Evolutionary conservation across 2,113 vertebrate species (phyloP), one percentile per base, ranked within the genome.

Genomic region (Paratilapia polleni): DNA sequence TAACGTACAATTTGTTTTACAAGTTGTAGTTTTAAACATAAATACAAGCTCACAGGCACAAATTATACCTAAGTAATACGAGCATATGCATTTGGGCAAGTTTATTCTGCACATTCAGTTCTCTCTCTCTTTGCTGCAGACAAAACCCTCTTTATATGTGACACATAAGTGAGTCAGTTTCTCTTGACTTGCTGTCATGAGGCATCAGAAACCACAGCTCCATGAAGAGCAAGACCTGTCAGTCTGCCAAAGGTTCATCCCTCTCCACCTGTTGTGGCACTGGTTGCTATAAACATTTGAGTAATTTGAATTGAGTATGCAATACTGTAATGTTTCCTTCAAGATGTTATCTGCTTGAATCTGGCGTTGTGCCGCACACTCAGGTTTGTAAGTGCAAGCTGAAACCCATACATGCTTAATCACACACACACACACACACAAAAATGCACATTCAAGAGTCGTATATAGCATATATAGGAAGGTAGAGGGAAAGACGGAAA

Each of bases 251-350:
- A 78, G 91, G 88, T 85, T 92, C 94, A 88, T 93, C 95, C 94
- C 94, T 92, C 94, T 66, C 47, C 81, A 94, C 93, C 95, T 99
- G 97, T 99, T 99, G 95, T 97, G 97, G 95, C 91, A 87, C 93
- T 94, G 86, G 98, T 99, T 99, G 98, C 98, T 99, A 99, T 97
- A 98, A 99, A 99, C 98, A 99, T 61, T 11, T 88, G 61, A 95
- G 83, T 64, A 26, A 97, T 97, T 97, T 97, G 96, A 97, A 97
- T 96, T 87, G 96, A 96, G 94, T 95, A 96, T 97, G 97, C 95
- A 96, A 96, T 96, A 96, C 94, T 95, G 96, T 97, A 96, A 97
- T 97, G 96, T 97, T 97, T 98, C 96, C 96, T 96, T 96, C 92
- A 90, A 96, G 97, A 99, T 98, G 93, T 95, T 98, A 99, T 98